These are phyloP conservation scores for Leptothorax acervorum DNA, from an alignment of 2,888 invertebrate genomes.

Conservation along the genomic window DNA sequence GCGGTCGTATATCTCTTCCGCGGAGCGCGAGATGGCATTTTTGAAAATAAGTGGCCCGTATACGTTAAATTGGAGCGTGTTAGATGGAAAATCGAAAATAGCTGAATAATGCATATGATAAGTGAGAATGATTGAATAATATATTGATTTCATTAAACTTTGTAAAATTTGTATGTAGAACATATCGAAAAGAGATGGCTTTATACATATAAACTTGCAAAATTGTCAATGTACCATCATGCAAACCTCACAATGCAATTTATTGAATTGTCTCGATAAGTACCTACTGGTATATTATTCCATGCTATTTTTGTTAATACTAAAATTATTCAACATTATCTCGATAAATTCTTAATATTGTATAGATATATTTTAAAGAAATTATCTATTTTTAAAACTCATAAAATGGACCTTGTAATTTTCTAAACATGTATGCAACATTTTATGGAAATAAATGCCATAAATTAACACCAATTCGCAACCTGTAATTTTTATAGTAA, in stretches of 20 bases:
- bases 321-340: not conserved
- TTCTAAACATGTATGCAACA: not conserved
- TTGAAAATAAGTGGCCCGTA: constrained; percentile 15
- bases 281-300: not conserved
- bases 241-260: not conserved
- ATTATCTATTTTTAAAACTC: not conserved
- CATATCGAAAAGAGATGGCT: not conserved
- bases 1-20: not conserved
- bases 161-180: not conserved
- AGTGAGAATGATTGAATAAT: not conserved
- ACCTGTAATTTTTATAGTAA: not conserved
- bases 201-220: not conserved
- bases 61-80: not conserved
- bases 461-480: not conserved
- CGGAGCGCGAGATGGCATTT: not conserved
- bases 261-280: not conserved
- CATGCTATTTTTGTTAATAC: not conserved
- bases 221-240: not conserved
- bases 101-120: not conserved
- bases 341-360: not conserved
- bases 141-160: not conserved
- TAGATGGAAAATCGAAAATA: not conserved
- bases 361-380: not conserved
- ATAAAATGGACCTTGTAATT: not conserved
- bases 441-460: not conserved